Evolutionary conservation across 2,113 vertebrate species (phyloP).

Genomic region (Myxocyprinus asiaticus): DNA sequence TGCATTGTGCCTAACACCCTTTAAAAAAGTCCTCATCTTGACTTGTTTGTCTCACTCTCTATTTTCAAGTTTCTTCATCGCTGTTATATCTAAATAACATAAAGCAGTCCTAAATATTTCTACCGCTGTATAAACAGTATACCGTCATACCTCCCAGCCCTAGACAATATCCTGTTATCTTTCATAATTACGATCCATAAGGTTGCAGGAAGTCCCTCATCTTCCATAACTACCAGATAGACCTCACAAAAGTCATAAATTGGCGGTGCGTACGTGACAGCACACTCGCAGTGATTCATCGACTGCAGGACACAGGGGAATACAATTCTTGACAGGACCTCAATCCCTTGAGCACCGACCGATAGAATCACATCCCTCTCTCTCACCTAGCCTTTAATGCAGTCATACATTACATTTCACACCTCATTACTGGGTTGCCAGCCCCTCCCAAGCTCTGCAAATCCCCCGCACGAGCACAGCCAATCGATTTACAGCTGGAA

Average conservation of each 20-base stretch:
- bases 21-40: too few species aligned
- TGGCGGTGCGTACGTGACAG: neutral
- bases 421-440: constrained; percentile 63
- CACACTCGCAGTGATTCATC: constrained; percentile 52
- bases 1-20: too few species aligned
- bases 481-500: constrained; percentile 56
- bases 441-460: constrained; percentile 62
- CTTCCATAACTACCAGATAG: neutral
- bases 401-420: constrained; percentile 69
- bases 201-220: constrained; percentile 29
- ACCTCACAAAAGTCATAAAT: constrained; percentile 47
- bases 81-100: too few species aligned
- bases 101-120: too few species aligned
- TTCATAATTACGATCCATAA: neutral
- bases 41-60: too few species aligned
- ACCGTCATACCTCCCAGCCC: too few species aligned
- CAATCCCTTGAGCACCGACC: constrained; percentile 21
- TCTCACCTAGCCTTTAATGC: constrained; percentile 54
- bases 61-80: too few species aligned
- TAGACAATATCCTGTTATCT: too few species aligned
- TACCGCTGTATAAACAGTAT: too few species aligned
- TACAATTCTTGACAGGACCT: constrained; percentile 43
- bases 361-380: constrained; percentile 19
- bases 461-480: constrained; percentile 58
- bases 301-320: constrained; percentile 12